Evolutionary conservation across 1,140 invertebrate species (phyloP).

Genomic region (Ips nitidus): DNA sequence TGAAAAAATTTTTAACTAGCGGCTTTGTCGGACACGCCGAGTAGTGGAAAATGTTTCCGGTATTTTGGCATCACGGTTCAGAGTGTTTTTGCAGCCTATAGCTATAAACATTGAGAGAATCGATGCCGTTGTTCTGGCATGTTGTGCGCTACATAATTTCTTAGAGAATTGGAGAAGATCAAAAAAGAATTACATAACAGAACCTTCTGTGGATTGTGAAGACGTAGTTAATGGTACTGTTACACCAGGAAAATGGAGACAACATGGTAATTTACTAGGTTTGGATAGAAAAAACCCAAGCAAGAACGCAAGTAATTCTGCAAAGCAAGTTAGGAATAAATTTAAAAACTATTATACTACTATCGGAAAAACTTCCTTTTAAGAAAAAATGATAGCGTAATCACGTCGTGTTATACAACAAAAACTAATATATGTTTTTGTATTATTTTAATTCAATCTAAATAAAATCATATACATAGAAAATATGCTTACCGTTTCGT

Average conservation of each 20-base stretch:
- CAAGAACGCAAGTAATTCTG: background rate
- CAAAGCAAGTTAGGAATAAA: slow-evolving; percentile 7
- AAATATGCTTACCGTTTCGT: background rate
- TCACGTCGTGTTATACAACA: background rate
- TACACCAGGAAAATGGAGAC: slow-evolving; percentile 14
- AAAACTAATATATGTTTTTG: slow-evolving; percentile 1
- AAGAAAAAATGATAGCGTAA: slow-evolving; percentile 23
- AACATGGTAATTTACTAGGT: slow-evolving; percentile 17
- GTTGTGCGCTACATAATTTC: slow-evolving; percentile 32
- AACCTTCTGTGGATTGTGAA: slow-evolving; percentile 20
- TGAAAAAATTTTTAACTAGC: no score
- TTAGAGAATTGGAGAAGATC: slow-evolving; percentile 21
- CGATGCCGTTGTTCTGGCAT: slow-evolving; percentile 29
- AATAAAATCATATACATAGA: no score
- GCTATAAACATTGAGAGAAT: slow-evolving; percentile 20
- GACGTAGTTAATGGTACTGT: slow-evolving; percentile 23
- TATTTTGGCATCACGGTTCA: slow-evolving; percentile 49
- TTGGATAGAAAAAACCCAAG: slow-evolving; percentile 9
- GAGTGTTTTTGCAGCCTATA: slow-evolving; percentile 45
- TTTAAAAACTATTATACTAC: slow-evolving; percentile 27
- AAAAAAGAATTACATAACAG: slow-evolving; percentile 19
- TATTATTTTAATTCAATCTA: no score
- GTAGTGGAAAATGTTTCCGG: slow-evolving; percentile 47
- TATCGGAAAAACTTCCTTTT: slow-evolving; percentile 10
- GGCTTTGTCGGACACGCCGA: no score